Percentiles rank a stretch among this genome's conserved stretches.
Conservation (phyloP, 2,113 vertebrate species). For the Dromaius novaehollandiae region DNA sequence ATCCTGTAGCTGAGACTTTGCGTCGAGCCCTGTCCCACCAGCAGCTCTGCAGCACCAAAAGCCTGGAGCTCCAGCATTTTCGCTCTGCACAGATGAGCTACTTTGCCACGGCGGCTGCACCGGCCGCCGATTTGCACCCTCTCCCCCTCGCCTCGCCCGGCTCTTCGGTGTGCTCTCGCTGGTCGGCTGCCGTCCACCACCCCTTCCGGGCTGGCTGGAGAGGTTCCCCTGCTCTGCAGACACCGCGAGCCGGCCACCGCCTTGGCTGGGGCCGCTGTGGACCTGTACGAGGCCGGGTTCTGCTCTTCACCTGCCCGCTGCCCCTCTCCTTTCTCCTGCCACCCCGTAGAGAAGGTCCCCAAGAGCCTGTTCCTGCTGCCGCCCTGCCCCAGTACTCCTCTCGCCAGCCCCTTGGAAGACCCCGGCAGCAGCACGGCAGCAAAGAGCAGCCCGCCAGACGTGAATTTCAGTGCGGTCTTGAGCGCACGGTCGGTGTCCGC, state of each 20-base stretch:
- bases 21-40: constrained; percentile 79
- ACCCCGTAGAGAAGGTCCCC: constrained; percentile 81
- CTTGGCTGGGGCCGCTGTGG: constrained; percentile 77
- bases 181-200: constrained; percentile 73
- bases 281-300: constrained; percentile 76
- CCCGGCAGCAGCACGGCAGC: too few relatives aligned
- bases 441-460: neutral
- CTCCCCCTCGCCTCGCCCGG: constrained; percentile 79
- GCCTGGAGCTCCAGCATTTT: constrained; percentile 66
- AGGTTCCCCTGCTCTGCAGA: constrained; percentile 53
- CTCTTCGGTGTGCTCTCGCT: constrained; percentile 83
- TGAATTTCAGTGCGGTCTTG: neutral
- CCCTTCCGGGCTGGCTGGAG: constrained; percentile 78
- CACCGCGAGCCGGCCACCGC: constrained; percentile 63
- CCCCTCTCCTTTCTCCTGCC: constrained; percentile 78
- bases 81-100: constrained; percentile 57
- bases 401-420: constrained; percentile 5
- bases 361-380: constrained; percentile 78
- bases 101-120: constrained; percentile 71
- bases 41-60: constrained; percentile 57
- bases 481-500: constrained; percentile 61
- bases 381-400: neutral
- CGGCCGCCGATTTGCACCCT: constrained; percentile 27
- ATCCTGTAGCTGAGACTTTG: constrained; percentile 80
- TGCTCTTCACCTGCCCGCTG: constrained; percentile 53